Evolutionary conservation across 2,797 vertebrate genomes (phyloP).

Genomic region (Mico argentatus): DNA sequence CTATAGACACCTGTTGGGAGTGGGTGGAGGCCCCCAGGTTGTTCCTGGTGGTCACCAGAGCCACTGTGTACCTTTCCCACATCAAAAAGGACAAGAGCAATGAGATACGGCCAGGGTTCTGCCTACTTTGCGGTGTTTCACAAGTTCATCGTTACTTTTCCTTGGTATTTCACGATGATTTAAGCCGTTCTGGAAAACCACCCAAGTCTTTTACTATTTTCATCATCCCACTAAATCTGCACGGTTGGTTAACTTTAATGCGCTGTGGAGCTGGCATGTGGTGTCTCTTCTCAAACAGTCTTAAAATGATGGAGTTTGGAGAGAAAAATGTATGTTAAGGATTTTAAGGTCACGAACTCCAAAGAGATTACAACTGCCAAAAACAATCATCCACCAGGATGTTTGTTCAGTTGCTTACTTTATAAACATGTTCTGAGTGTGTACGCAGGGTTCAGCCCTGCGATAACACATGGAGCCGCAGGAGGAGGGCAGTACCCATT

Average conservation of each 20-base stretch:
- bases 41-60: not conserved
- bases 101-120: accelerated
- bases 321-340: not conserved
- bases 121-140: not conserved
- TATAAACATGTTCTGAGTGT: accelerated
- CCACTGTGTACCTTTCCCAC: not conserved
- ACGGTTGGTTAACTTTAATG: not conserved
- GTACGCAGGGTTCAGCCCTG: accelerated
- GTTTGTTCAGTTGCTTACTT: not conserved
- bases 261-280: not conserved
- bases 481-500: not conserved
- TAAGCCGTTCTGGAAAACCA: not conserved
- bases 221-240: not conserved
- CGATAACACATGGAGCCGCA: accelerated
- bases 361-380: not conserved
- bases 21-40: not conserved
- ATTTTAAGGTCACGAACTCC: not conserved
- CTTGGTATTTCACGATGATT: not conserved
- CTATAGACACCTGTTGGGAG: not conserved
- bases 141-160: not conserved
- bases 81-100: not conserved
- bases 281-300: not conserved
- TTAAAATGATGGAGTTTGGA: not conserved
- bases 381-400: too few species aligned
- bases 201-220: not conserved